These are phyloP conservation scores for Cyclophora punctaria DNA, from an alignment of 2,888 invertebrate genomes.

Conservation along the genomic window DNA sequence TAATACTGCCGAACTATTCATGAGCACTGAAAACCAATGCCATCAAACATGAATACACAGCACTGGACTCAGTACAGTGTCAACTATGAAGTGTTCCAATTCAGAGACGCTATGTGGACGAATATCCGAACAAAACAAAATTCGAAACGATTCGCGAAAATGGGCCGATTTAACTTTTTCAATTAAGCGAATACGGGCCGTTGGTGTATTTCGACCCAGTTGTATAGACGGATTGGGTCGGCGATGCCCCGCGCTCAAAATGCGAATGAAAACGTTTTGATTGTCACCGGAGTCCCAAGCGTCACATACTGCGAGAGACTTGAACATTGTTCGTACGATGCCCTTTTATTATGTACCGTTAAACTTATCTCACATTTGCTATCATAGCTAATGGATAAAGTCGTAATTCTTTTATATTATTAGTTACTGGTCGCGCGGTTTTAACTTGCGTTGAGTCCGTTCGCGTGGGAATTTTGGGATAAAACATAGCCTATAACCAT, in stretches of 20 bases:
- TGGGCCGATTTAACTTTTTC: conserved; percentile 66
- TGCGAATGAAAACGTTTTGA: conserved; percentile 44
- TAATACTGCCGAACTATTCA: conserved; percentile 2
- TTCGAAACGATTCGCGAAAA: conserved; percentile 49
- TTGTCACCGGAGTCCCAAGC: conserved; percentile 35
- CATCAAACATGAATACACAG: conserved; percentile 1
- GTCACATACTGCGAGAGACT: conserved; percentile 20
- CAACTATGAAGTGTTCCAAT: conserved; percentile 15
- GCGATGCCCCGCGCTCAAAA: conserved; percentile 38
- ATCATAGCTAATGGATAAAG: too few species aligned
- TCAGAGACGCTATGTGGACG: conserved; percentile 18
- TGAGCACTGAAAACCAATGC: not conserved
- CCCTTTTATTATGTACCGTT: too few species aligned
- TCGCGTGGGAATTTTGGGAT: too few species aligned
- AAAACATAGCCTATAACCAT: too few species aligned
- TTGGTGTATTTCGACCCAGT: conserved; percentile 46
- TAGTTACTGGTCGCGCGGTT: too few species aligned
- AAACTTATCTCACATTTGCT: too few species aligned
- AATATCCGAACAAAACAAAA: conserved; percentile 20
- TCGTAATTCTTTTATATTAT: too few species aligned
- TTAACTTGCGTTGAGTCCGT: too few species aligned
- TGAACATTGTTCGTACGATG: too few species aligned
- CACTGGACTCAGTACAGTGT: conserved; percentile 3
- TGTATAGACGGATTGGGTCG: conserved; percentile 25
- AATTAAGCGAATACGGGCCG: conserved; percentile 49